phyloP scores from a whole-genome alignment of 2,113 vertebrate species.

The Theropithecus gelada region DNA sequence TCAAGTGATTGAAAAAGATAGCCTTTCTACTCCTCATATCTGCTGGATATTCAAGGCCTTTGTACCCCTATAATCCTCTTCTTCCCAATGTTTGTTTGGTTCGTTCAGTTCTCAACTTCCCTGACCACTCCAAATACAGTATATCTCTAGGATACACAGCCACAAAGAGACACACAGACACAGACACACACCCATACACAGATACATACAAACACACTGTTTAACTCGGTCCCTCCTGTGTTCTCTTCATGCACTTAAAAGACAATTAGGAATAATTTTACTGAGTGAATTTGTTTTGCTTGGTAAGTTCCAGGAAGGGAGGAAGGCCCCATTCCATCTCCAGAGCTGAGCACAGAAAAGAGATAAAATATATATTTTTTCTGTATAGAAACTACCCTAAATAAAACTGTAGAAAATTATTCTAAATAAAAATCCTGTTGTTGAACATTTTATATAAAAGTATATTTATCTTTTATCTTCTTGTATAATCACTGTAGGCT shows the following conservation, averaged over 20 bases:
- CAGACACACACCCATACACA: not conserved
- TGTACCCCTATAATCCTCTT: not conserved
- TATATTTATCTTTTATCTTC: not conserved
- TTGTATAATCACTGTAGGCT: not conserved
- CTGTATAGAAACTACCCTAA: not conserved
- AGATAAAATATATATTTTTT: not conserved
- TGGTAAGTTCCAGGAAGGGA: not conserved
- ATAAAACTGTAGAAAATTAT: not conserved
- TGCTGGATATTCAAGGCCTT: not conserved
- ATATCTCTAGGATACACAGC: not conserved
- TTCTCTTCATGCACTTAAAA: not conserved
- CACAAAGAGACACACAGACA: not conserved
- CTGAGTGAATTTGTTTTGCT: slow-evolving; percentile 9
- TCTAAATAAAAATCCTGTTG: not conserved
- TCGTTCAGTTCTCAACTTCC: not conserved
- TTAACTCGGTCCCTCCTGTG: not conserved
- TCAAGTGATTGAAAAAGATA: not conserved
- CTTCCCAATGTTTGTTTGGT: not conserved
- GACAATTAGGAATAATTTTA: not conserved
- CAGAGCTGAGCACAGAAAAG: not conserved
- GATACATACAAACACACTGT: not conserved
- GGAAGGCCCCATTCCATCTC: not conserved
- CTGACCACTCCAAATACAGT: not conserved
- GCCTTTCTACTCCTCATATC: not conserved
- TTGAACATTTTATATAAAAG: not conserved